Percentiles rank a stretch among this genome's conserved stretches.
phyloP scores from a whole-genome alignment of 2,797 vertebrate species.

The Gephyroberyx darwinii region DNA sequence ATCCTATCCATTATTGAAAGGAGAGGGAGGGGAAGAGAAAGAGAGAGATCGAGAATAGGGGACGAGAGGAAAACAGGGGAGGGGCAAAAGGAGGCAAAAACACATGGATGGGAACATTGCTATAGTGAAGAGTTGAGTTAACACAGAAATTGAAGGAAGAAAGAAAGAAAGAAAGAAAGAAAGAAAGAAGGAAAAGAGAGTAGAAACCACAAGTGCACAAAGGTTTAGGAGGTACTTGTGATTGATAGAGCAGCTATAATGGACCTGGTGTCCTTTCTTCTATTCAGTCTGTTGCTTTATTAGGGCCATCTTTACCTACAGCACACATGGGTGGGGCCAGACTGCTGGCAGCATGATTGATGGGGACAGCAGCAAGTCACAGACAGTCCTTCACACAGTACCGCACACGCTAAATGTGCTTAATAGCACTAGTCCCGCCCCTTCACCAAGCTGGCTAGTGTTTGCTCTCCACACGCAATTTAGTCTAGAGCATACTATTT shows the following conservation, averaged over 20 bases:
- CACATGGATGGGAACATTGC: conserved; percentile 3
- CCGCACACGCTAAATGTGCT: conserved; percentile 77
- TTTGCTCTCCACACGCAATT: conserved; percentile 50
- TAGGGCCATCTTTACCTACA: conserved; percentile 76
- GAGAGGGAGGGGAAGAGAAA: conserved; percentile 35
- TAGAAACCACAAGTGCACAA: neutral
- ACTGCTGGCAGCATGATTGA: conserved; percentile 83
- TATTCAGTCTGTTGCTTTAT: conserved; percentile 74
- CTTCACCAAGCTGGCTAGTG: conserved; percentile 61
- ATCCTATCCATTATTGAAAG: conserved; percentile 73
- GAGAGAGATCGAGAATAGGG: conserved; percentile 3
- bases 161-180: neutral
- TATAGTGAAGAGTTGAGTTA: conserved; percentile 32
- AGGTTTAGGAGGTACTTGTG: conserved; percentile 56
- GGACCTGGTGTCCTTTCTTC: conserved; percentile 79
- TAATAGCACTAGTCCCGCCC: conserved; percentile 74
- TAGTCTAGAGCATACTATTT: conserved; percentile 44
- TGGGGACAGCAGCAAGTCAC: conserved; percentile 69
- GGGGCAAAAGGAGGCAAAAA: conserved; percentile 11
- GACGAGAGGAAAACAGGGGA: conserved; percentile 10
- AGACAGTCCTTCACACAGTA: conserved; percentile 80
- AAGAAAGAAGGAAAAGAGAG: neutral
- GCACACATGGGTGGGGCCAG: conserved; percentile 72
- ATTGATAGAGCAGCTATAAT: conserved; percentile 81
- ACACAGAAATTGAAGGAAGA: conserved; percentile 15